Evolutionary conservation across 2,113 vertebrate genomes (phyloP), one percentile per base, ranked within the genome.

Genomic region (Silurus asotus): DNA sequence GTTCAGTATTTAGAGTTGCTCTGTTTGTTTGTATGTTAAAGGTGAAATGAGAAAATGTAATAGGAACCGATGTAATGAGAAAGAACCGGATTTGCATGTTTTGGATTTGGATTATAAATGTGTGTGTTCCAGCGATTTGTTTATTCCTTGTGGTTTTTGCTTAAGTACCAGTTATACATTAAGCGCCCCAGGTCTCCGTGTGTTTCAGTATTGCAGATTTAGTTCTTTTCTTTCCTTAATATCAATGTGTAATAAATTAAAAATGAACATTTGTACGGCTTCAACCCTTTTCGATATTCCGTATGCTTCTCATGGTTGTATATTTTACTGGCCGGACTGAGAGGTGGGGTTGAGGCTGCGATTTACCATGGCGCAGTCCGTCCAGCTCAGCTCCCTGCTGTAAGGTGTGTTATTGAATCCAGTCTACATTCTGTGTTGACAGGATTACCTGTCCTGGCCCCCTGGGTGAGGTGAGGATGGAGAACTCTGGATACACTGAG

Each of bases 401-500:
- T 76, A 53, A 15, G 20, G 4, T 55, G 6, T 74, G 19, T 11
- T 45, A 61, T 80, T 80, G 19, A 80, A 11, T 20, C 55, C 55
- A 17, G 3, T 37, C 14, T 58, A 1, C 17, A 11, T 23, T 75
- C 56, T 67, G 48, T 81, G 84, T 85, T 86, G 48, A 81, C 82
- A 86, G 84, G 81, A 56, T 28, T 75, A 83, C 76, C 62, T 64
- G 74, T 55, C 62, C 84, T 83, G 48, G 25, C 45, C 19, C 6
- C 10, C 45, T 37, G 56, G 69, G 45, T 70, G 76, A 87, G 59
- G 62, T 65, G 75, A 84, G 81, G n/a, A 97, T 97, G 96, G 95
- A 96, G 51, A 94, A 93, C 85, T 92, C 93, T 45, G 92, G 95
- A 77, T 96, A 91, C 86, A 93, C 93, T 13, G 95, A 91, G 14